A percentile compares a stretch with the other conserved stretches of the same genome.
Conservation (phyloP, 2,888 invertebrate species). For the Ashinkailepas kermadecensis region DNA sequence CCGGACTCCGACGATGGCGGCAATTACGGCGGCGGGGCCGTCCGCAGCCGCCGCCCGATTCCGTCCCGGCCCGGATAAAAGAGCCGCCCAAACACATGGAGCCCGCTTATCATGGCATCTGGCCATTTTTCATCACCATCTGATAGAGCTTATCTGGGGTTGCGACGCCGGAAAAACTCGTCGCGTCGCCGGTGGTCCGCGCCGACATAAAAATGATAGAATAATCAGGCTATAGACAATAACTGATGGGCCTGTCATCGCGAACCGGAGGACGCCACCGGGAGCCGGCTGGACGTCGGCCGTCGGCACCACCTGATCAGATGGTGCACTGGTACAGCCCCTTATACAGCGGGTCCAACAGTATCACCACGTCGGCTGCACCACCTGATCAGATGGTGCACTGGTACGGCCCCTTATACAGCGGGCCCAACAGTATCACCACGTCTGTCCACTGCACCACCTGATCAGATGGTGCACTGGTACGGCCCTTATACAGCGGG, state of each 20-base stretch:
- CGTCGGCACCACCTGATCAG: neutral
- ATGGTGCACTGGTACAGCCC: too few species aligned
- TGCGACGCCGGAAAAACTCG: slow-evolving; percentile 13
- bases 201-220: slow-evolving; percentile 9
- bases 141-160: neutral
- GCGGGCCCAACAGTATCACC: too few species aligned
- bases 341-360: too few species aligned
- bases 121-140: slow-evolving; percentile 11
- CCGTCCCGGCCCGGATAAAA: neutral
- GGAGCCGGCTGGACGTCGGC: neutral
- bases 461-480: too few species aligned
- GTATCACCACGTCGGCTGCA: too few species aligned
- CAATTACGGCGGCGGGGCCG: neutral
- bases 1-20: neutral
- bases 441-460: too few species aligned
- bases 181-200: slow-evolving; percentile 11
- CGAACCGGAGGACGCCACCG: neutral
- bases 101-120: neutral
- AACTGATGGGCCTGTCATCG: neutral
- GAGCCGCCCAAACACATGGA: neutral
- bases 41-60: neutral
- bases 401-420: too few species aligned
- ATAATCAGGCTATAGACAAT: slow-evolving; percentile 17
- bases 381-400: too few species aligned
- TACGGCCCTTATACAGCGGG: too few species aligned